These are phyloP conservation scores for Galaxias olidus DNA, from an alignment of 2,797 vertebrate genomes.

Conservation along the genomic window DNA sequence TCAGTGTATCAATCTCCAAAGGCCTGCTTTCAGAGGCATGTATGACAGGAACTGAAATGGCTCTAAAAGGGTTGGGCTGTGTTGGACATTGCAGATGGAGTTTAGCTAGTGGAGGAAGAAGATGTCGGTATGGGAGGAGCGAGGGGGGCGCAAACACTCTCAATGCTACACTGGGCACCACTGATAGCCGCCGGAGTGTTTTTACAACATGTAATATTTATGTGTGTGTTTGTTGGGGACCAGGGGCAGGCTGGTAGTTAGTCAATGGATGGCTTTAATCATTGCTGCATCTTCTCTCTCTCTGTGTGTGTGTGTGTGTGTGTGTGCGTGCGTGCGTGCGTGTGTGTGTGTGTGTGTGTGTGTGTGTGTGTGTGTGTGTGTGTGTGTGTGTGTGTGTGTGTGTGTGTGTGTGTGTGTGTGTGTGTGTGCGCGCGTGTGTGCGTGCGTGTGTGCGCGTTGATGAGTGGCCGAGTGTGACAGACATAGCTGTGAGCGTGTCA, in stretches of 20 bases:
- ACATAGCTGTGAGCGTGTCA: conserved; percentile 61
- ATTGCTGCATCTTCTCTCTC: conserved; percentile 49
- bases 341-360: too few relatives aligned
- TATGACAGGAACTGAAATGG: conserved; percentile 40
- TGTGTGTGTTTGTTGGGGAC: conserved; percentile 5
- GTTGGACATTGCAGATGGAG: conserved; percentile 41
- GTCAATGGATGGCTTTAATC: conserved; percentile 49
- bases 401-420: too few relatives aligned
- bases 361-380: too few relatives aligned
- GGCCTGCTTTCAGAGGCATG: conserved; percentile 28
- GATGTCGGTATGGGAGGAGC: neutral
- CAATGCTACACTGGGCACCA: neutral
- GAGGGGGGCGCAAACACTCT: neutral
- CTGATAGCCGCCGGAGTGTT: conserved; percentile 7
- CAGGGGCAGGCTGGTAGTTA: neutral
- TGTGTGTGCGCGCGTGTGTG: too few relatives aligned
- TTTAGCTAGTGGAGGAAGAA: neutral
- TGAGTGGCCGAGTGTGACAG: conserved; percentile 62
- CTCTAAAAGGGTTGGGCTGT: conserved; percentile 24
- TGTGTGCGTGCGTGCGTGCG: too few relatives aligned
- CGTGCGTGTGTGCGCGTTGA: conserved; percentile 36
- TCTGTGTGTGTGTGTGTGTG: conserved; percentile 35
- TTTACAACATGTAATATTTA: conserved; percentile 5
- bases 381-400: too few relatives aligned
- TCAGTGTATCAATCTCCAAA: conserved; percentile 30